These are phyloP conservation scores for Trichogramma evanescens DNA, from an alignment of 2,888 invertebrate species.

Conservation along the genomic window DNA sequence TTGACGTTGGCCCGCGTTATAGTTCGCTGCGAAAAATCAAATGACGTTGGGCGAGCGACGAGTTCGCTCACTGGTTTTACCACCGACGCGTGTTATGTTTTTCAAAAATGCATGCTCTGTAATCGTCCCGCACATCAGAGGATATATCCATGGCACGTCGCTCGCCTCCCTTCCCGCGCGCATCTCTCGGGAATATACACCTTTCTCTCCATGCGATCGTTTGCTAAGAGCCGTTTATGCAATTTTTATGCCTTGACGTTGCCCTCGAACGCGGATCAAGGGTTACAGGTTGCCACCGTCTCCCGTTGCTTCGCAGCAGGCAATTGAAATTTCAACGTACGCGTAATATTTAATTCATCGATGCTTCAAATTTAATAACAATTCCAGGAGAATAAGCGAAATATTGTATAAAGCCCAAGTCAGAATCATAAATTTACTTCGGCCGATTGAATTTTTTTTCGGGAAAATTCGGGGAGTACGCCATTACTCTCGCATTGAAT, in stretches of 20 bases:
- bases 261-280: neutral
- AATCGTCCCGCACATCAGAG: conserved; percentile 31
- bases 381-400: too few species aligned
- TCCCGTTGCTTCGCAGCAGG: neutral
- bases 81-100: conserved; percentile 10
- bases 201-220: conserved; percentile 35
- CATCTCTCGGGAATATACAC: conserved; percentile 36
- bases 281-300: neutral
- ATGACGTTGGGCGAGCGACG: neutral
- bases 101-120: conserved; percentile 38
- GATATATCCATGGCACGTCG: conserved; percentile 36
- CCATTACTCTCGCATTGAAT: too few species aligned
- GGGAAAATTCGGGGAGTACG: too few species aligned
- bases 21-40: neutral
- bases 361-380: too few species aligned
- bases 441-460: too few species aligned
- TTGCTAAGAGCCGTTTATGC: conserved; percentile 46
- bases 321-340: too few species aligned
- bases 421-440: too few species aligned
- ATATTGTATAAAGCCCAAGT: too few species aligned
- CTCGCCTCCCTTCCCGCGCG: conserved; percentile 18
- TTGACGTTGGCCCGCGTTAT: too few species aligned
- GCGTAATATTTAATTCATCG: too few species aligned
- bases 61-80: conserved; percentile 4
- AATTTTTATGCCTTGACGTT: conserved; percentile 40